Conservation (phyloP, 2,888 invertebrate genomes). For the Synanthedon vespiformis region DNA sequence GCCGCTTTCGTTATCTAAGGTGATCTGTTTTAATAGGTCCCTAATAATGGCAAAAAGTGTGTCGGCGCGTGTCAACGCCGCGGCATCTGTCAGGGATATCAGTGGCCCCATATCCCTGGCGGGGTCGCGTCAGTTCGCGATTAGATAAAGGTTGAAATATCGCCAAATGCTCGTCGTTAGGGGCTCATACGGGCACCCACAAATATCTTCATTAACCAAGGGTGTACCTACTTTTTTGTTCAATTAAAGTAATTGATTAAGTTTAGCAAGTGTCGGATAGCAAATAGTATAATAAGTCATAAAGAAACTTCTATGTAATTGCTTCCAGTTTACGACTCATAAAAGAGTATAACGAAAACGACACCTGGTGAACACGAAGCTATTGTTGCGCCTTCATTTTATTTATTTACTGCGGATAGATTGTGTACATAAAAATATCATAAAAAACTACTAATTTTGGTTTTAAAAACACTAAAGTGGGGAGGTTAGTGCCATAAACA, state of each 20-base stretch:
- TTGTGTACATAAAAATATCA: neutral
- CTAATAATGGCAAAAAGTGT: slow-evolving; percentile 6
- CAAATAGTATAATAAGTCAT: too few species aligned
- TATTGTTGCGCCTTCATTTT: too few species aligned
- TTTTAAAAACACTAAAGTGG: neutral
- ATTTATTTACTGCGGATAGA: neutral
- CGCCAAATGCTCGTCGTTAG: slow-evolving; percentile 2
- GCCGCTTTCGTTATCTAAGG: neutral
- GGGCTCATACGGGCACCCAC: slow-evolving; percentile 8
- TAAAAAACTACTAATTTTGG: neutral
- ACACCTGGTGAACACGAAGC: too few species aligned
- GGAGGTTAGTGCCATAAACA: neutral
- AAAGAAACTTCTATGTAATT: too few species aligned
- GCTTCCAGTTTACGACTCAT: too few species aligned
- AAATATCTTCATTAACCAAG: too few species aligned
- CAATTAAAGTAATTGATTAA: too few species aligned
- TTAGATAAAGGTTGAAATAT: slow-evolving; percentile 21
- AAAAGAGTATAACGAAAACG: too few species aligned
- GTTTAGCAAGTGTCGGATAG: too few species aligned
- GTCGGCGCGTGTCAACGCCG: slow-evolving; percentile 12
- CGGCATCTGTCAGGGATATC: neutral
- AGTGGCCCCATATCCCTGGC: neutral
- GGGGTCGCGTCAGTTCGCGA: slow-evolving; percentile 4
- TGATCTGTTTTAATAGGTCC: neutral
- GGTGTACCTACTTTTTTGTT: too few species aligned